Percentiles rank a stretch among this genome's conserved stretches.
Evolutionary conservation across 2,113 vertebrate species (phyloP).

Genomic region (Pomatorhinus ruficollis): DNA sequence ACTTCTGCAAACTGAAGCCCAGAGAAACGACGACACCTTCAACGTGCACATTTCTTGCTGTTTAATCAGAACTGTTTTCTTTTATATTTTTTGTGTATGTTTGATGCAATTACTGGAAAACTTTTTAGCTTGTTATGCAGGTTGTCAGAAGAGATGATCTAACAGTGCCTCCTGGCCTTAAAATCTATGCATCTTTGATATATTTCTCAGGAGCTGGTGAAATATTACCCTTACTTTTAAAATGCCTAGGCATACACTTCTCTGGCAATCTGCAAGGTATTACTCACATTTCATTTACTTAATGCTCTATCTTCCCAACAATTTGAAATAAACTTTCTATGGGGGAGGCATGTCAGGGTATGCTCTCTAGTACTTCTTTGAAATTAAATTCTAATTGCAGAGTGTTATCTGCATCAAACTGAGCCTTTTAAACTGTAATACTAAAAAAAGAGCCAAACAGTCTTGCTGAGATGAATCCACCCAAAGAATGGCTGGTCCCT

Average conservation of each 20-base stretch:
- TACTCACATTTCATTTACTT: slow-evolving; percentile 53
- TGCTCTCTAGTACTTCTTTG: background rate
- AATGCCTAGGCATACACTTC: slow-evolving; percentile 34
- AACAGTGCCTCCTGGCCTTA: slow-evolving; percentile 51
- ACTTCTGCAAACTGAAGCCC: slow-evolving; percentile 15
- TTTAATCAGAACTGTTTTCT: slow-evolving; percentile 64
- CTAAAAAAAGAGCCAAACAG: background rate
- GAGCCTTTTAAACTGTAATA: background rate
- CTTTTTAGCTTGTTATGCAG: slow-evolving; percentile 59
- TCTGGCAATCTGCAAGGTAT: slow-evolving; percentile 23
- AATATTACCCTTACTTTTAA: slow-evolving; percentile 32
- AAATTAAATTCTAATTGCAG: slow-evolving; percentile 32
- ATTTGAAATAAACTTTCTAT: slow-evolving; percentile 9
- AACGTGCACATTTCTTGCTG: background rate
- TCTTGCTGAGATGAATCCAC: background rate
- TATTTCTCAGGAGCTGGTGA: slow-evolving; percentile 21
- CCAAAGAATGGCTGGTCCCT: too few relatives aligned
- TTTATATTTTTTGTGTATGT: background rate
- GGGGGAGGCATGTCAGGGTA: background rate
- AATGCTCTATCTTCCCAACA: slow-evolving; percentile 10
- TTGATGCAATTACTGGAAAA: slow-evolving; percentile 57
- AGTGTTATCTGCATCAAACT: background rate
- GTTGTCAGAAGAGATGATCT: slow-evolving; percentile 60
- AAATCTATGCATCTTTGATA: slow-evolving; percentile 45
- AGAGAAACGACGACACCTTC: background rate